Conservation (phyloP, 2,113 vertebrate genomes). For the Mormoops blainvillei region DNA sequence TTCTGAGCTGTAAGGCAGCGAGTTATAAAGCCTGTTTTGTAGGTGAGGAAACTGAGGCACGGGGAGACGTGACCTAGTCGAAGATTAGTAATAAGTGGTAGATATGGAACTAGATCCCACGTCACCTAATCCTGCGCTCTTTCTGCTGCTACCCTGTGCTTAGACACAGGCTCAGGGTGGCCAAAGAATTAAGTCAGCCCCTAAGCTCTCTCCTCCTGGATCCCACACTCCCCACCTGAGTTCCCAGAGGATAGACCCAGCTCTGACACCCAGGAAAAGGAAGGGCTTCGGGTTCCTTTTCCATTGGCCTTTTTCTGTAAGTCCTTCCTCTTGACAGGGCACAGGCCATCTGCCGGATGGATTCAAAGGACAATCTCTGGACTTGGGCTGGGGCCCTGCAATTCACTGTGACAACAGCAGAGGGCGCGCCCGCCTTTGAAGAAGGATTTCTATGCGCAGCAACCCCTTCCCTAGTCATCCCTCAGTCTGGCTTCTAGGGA, state of each 20-base stretch:
- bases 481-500: neutral
- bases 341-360: accelerated
- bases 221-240: neutral
- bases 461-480: neutral
- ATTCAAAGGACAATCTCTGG: neutral
- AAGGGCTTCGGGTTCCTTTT: neutral
- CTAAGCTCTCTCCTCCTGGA: neutral
- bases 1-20: neutral
- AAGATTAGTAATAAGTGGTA: neutral
- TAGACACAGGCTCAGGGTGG: neutral
- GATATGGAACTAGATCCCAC: neutral
- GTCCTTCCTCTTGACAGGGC: neutral
- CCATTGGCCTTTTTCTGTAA: neutral
- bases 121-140: neutral
- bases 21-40: neutral
- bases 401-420: slow-evolving; percentile 30
- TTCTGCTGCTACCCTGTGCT: neutral
- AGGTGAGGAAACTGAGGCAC: neutral
- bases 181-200: neutral
- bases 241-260: neutral
- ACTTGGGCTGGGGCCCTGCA: neutral
- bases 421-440: slow-evolving; percentile 54
- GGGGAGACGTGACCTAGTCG: neutral
- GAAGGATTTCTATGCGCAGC: accelerated
- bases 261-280: neutral